phyloP scores from a whole-genome alignment of 2,113 vertebrate genomes.

The Chaetura pelagica region DNA sequence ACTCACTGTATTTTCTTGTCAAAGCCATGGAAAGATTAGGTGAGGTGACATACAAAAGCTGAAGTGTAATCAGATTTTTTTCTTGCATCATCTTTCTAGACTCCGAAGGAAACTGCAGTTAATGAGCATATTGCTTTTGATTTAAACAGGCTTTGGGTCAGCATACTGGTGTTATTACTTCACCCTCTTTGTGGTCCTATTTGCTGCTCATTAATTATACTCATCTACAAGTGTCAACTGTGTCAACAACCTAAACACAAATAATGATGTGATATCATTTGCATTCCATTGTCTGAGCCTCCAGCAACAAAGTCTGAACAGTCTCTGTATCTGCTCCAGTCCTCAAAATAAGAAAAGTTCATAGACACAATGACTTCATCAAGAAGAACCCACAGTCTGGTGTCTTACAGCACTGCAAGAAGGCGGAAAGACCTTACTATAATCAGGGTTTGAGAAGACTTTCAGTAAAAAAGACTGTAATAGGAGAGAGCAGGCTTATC shows the following conservation, averaged over 20 bases:
- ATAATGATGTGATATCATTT: background rate
- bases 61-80: background rate
- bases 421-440: background rate
- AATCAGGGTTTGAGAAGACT: background rate
- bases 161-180: background rate
- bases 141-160: background rate
- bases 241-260: background rate
- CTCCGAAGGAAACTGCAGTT: background rate
- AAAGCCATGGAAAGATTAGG: background rate
- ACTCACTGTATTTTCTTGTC: background rate
- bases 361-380: background rate
- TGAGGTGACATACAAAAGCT: background rate
- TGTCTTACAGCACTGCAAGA: background rate
- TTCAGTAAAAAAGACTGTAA: background rate
- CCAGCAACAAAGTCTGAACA: background rate
- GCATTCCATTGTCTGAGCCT: background rate
- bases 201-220: background rate
- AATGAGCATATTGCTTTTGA: constrained; percentile 45
- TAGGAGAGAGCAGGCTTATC: background rate
- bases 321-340: background rate
- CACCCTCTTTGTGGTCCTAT: background rate
- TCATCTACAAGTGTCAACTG: background rate
- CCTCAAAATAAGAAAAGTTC: background rate
- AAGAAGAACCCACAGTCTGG: background rate
- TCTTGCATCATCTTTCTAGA: background rate